Base-by-base conservation (phyloP, 1,140 invertebrate genomes). In the Zaprionus ornatus region DNA sequence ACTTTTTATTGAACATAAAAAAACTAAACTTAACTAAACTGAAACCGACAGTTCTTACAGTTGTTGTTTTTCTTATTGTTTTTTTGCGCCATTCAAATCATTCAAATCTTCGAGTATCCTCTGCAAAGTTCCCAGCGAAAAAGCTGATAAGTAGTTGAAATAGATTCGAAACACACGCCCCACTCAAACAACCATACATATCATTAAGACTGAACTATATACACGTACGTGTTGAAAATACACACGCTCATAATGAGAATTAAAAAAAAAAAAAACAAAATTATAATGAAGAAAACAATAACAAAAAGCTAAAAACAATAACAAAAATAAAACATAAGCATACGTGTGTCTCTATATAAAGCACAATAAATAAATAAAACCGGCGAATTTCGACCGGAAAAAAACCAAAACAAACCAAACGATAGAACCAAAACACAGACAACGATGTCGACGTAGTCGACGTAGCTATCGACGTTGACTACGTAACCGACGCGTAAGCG, bases 341-440 rank as follows among this genome's bases (percentile, higher is more conserved):
- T 21, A 68, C 32, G 45, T 17, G 9, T 50, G 66, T 27, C 50
- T 64, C 35, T 71, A 66, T 48, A 65, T 52, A 35, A 60, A 67
- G 45, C 64, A 80, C 35, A 68, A 76, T 60, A 66, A 63, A 67
- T 68, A 48, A 72, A 66, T 64, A 80, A 67, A 50, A 35, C 32
- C 63, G 55, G 63, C 56, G 40, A 54, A 59, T 54, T 23, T 61
- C 23, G 64, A 40, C 35, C 67, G 56, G 54, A 57, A 56, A 57
- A 65, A 62, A 70, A 45, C 48, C 59, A 63, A 64, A 55, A 64
- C 50, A 48, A 71, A 64, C 17, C 35, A 57, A 56, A 56, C 61
- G 13, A 40, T 17, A 45, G 40, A 45, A 45, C 40, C n/a, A 62
- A 32, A 50, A 62, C 60, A 25, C 60, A 32, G 56, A 42, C 67